Evolutionary conservation across 2,888 invertebrate genomes (phyloP).

Genomic region (Pollenia griseotomentosa): DNA sequence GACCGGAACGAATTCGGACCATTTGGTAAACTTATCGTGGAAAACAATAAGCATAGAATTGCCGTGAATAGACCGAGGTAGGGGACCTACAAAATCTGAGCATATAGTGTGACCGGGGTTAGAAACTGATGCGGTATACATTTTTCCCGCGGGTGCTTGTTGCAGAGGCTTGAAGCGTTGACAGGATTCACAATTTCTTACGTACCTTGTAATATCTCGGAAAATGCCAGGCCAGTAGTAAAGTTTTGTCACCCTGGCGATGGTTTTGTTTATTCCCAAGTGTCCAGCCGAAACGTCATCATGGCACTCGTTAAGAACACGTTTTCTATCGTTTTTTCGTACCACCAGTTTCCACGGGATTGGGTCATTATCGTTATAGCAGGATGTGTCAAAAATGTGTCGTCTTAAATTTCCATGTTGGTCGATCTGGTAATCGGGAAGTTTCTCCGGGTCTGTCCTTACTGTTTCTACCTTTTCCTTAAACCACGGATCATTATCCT

Average conservation of each 20-base stretch:
- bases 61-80: constrained; percentile 38
- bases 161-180: constrained; percentile 43
- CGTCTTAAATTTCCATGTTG: no score
- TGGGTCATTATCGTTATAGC: no score
- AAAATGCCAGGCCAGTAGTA: constrained; percentile 3
- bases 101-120: constrained; percentile 10
- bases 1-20: background rate
- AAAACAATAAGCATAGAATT: constrained; percentile 45
- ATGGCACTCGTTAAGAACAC: no score
- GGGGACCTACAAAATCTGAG: constrained; percentile 49
- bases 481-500: no score
- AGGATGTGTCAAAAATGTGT: no score
- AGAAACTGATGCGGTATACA: background rate
- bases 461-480: no score
- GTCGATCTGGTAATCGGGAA: no score
- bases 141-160: background rate
- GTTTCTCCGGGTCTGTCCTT: no score
- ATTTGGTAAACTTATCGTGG: constrained; percentile 49
- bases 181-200: constrained; percentile 23
- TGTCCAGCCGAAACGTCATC: constrained; percentile 46
- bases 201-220: constrained; percentile 12
- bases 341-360: no score
- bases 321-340: no score
- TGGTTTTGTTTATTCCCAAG: constrained; percentile 36
- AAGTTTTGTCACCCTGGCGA: background rate